Percentiles rank a stretch among this genome's conserved stretches.
phyloP scores from a whole-genome alignment of 2,888 invertebrate species.

The Clunio marinus region DNA sequence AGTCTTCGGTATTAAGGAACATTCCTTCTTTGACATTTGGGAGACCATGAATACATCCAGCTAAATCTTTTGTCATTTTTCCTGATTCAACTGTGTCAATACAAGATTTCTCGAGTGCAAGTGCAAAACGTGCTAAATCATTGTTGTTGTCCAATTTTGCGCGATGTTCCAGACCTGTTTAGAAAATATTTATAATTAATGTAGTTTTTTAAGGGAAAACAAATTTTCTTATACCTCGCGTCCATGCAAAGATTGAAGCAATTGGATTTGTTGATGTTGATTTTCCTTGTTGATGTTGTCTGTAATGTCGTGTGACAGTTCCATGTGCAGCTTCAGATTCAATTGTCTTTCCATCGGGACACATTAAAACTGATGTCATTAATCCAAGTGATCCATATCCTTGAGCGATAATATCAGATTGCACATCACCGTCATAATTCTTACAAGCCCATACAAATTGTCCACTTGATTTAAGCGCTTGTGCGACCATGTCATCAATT shows the following conservation, averaged over 20 bases:
- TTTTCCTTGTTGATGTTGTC: constrained; percentile 80
- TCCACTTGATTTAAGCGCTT: constrained; percentile 75
- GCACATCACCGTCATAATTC: constrained; percentile 90
- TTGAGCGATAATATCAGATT: constrained; percentile 83
- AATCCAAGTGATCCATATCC: constrained; percentile 78
- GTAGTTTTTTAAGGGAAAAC: no score
- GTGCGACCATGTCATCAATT: constrained; percentile 91
- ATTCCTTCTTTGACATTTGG: constrained; percentile 76
- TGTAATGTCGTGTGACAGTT: constrained; percentile 84
- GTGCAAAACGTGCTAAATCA: constrained; percentile 67
- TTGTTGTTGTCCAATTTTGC: constrained; percentile 75
- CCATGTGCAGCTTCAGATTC: constrained; percentile 92
- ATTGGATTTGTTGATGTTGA: constrained; percentile 87
- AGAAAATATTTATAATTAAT: neutral
- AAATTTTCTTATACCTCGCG: constrained; percentile 66
- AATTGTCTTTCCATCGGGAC: constrained; percentile 77
- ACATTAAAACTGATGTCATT: constrained; percentile 87
- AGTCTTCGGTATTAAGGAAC: constrained; percentile 81
- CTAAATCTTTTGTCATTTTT: constrained; percentile 85
- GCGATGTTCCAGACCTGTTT: constrained; percentile 69
- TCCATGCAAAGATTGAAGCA: constrained; percentile 90
- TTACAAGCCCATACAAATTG: constrained; percentile 92
- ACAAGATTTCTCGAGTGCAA: constrained; percentile 73
- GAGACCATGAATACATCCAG: constrained; percentile 78
- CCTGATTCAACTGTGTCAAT: constrained; percentile 77